Evolutionary conservation across 1,140 invertebrate genomes (phyloP).

Genomic region (Lerema accius): DNA sequence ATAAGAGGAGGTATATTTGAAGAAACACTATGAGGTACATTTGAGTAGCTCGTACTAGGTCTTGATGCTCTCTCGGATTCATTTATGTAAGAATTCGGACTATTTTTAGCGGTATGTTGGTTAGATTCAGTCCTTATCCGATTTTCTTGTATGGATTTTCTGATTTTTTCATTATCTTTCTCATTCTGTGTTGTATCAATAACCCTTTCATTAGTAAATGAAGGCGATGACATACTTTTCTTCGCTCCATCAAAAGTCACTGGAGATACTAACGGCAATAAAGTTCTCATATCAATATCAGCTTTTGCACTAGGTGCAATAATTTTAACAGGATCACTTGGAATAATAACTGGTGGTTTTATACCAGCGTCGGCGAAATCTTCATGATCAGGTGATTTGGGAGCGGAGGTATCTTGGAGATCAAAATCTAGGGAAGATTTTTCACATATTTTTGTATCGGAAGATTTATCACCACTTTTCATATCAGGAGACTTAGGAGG

Average conservation of each 20-base stretch:
- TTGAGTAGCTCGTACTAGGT: conserved; percentile 3
- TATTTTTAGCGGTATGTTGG: conserved; percentile 31
- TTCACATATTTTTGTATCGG: conserved; percentile 49
- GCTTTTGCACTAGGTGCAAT: conserved; percentile 41
- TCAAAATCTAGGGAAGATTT: conserved; percentile 41
- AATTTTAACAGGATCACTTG: conserved; percentile 62
- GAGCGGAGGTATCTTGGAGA: conserved; percentile 56
- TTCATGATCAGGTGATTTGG: conserved; percentile 73
- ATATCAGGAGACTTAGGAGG: conserved; percentile 74
- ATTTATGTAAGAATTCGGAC: conserved; percentile 29
- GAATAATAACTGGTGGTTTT: conserved; percentile 68
- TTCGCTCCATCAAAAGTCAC: background rate
- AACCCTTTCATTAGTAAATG: background rate
- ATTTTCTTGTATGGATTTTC: conserved; percentile 43
- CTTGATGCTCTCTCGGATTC: conserved; percentile 37
- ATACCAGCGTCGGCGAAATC: conserved; percentile 50
- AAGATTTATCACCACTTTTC: conserved; percentile 51
- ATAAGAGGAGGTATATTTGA: conserved; percentile 27
- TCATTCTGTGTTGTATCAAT: conserved; percentile 17
- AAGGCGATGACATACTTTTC: conserved; percentile 13
- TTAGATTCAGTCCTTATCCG: conserved; percentile 52
- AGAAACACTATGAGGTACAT: background rate
- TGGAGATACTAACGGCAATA: conserved; percentile 34
- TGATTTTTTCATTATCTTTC: conserved; percentile 26
- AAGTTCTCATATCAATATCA: conserved; percentile 71